Conservation (phyloP, 92 coral and sea anemone species). For the Epizoanthus stellaris region DNA sequence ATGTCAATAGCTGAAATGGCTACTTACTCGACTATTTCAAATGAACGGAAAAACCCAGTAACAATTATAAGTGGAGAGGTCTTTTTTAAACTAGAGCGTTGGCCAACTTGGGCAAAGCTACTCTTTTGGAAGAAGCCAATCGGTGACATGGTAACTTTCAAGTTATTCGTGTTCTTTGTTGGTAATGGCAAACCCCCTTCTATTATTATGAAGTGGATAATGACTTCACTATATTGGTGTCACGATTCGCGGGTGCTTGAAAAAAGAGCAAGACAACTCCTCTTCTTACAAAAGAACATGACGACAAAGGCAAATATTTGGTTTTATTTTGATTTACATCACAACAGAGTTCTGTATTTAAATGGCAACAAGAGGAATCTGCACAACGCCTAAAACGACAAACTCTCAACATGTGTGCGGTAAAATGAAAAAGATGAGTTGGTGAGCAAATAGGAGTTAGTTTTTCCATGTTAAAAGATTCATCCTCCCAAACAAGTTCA, state of each 20-base stretch:
- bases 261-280: not conserved
- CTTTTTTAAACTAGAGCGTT: constrained; percentile 17
- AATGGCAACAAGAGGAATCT: not conserved
- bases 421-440: not conserved
- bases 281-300: not conserved
- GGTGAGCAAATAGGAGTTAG: constrained; percentile 6
- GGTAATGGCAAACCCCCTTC: constrained; percentile 53
- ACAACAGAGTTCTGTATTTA: constrained; percentile 13
- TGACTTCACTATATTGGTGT: constrained; percentile 40
- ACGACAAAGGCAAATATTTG: constrained; percentile 4
- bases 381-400: not conserved
- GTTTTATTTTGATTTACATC: constrained; percentile 30
- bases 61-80: constrained; percentile 21
- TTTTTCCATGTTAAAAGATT: not conserved
- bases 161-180: constrained; percentile 37
- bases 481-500: not conserved
- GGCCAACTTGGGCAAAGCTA: constrained; percentile 34
- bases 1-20: no score
- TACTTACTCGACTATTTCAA: not conserved
- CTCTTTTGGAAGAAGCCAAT: constrained; percentile 43
- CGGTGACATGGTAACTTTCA: constrained; percentile 36
- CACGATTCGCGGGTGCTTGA: not conserved
- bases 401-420: not conserved
- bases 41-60: constrained; percentile 17
- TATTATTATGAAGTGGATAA: constrained; percentile 12